Conservation (phyloP, 2,888 invertebrate genomes). For the Heliconius charithonia region DNA sequence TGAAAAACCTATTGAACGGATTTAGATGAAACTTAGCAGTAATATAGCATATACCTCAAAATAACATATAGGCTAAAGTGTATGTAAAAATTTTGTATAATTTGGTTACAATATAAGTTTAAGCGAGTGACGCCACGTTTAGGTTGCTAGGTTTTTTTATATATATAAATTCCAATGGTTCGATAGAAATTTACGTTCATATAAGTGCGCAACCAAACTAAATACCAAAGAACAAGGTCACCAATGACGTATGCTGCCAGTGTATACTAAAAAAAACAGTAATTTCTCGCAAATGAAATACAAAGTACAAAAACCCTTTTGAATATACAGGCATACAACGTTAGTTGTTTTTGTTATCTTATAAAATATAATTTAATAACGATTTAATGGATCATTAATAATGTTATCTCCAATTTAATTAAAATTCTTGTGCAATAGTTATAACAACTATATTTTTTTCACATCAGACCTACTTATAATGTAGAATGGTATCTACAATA, state of each 20-base stretch:
- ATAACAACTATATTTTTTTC: background rate
- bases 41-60: no score
- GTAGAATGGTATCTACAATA: no score
- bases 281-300: background rate
- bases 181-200: background rate
- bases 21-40: no score
- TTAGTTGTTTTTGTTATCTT: background rate
- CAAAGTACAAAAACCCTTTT: background rate
- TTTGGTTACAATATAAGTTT: no score
- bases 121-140: background rate
- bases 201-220: background rate
- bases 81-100: no score
- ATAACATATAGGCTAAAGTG: no score
- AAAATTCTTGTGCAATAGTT: constrained; percentile 40
- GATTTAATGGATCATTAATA: constrained; percentile 38
- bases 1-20: no score
- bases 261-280: background rate
- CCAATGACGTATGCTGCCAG: constrained; percentile 24
- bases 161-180: background rate
- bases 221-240: constrained; percentile 31
- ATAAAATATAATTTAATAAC: constrained; percentile 19
- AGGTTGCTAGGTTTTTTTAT: background rate
- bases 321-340: background rate
- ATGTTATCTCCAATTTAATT: constrained; percentile 28
- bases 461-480: background rate